Base-by-base conservation (phyloP, 2,797 vertebrate genomes). In the Hippocampus kuda region DNA sequence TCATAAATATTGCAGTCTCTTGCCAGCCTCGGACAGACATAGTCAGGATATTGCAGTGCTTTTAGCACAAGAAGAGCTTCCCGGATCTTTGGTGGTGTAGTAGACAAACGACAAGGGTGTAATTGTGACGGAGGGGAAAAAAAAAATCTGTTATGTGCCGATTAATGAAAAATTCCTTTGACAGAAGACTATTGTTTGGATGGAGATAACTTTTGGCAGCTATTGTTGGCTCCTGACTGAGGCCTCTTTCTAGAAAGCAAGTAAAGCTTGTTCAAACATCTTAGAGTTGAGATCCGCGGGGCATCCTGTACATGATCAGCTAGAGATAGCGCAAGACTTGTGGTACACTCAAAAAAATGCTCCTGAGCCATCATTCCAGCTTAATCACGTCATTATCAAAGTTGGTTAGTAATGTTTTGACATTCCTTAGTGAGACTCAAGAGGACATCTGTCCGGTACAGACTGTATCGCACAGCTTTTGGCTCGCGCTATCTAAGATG, bases 31-130 rank as follows among this genome's bases (percentile, higher is more conserved):
- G 81, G 79, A 83, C 81, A 85, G 80, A 83, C 83, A 76, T 77
- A 79, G 84, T 88, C 83, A 86, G 86, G 85, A 88, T 88, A 89
- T 89, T 88, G 85, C 84, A 80, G 68, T 74, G 81, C 82, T 87
- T 89, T 89, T 83, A 89, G 83, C 78, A 80, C 76, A 75, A 78
- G 77, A 75, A 82, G 76, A 78, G 84, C 82, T 79, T 75, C 77
- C 80, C 63, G 5, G 72, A 74, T 83, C 83, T 86, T 79, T 85
- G 79, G 51, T 65, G 24, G 63, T 48, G 42, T 44, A 48, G 63
- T 20, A 18, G 41, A 34, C 46, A 67, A 41, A 30, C 20, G 27
- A 67, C 48, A 54, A 54, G 49, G 49, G 18, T 67, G 49, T 53
- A 67, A 67, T 66, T 54, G 63, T 24, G 4, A 5, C 3, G 34